Evolutionary conservation across 2,797 vertebrate species (phyloP).

Genomic region (Ataeniobius toweri): DNA sequence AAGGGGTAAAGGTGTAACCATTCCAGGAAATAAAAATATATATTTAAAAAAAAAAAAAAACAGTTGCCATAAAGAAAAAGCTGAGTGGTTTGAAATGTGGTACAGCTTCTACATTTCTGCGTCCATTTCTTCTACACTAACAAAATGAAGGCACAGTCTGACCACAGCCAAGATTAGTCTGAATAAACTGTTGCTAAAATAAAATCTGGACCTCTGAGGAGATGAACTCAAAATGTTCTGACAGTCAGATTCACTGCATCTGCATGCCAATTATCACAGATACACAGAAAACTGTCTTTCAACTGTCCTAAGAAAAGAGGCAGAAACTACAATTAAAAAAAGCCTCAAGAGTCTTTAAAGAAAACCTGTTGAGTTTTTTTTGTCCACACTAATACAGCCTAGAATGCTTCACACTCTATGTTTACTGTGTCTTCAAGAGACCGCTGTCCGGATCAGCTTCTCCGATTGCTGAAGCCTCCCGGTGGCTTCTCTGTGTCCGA

Average conservation of each 20-base stretch:
- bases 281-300: conserved; percentile 29
- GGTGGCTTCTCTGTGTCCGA: conserved; percentile 30
- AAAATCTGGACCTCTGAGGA: conserved; percentile 13
- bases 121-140: conserved; percentile 43
- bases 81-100: conserved; percentile 7
- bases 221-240: conserved; percentile 31
- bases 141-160: conserved; percentile 75
- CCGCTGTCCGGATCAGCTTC: conserved; percentile 39
- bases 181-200: conserved; percentile 41
- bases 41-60: not conserved
- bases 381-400: conserved; percentile 33
- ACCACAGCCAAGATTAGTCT: conserved; percentile 56
- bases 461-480: conserved; percentile 29
- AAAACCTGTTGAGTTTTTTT: conserved; percentile 7
- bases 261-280: conserved; percentile 35
- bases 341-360: conserved; percentile 34
- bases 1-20: not conserved
- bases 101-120: conserved; percentile 59
- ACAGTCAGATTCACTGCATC: conserved; percentile 24
- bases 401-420: conserved; percentile 28
- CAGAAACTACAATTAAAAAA: conserved; percentile 51
- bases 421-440: conserved; percentile 44
- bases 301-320: conserved; percentile 39
- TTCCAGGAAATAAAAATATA: not conserved
- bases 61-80: not conserved